Evolutionary conservation across 1,140 invertebrate genomes (phyloP).

Genomic region (Euschistus heros): DNA sequence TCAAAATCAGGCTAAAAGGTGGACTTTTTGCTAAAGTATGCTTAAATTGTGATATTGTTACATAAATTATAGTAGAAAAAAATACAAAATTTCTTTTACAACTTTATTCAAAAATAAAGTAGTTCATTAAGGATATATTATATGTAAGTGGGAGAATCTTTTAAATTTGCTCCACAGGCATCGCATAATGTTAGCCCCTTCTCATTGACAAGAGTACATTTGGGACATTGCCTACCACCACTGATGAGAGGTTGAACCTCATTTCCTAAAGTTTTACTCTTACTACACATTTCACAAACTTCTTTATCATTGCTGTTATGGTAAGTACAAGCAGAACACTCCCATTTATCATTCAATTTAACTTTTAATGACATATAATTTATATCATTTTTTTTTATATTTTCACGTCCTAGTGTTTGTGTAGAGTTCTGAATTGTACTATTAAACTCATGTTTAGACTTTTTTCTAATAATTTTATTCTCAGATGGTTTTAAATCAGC

Average conservation of each 20-base stretch:
- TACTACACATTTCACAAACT: constrained; percentile 70
- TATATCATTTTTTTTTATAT: neutral
- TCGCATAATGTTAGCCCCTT: constrained; percentile 52
- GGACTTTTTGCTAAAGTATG: too few species aligned
- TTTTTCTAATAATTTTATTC: neutral
- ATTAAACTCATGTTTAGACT: neutral
- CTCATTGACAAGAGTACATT: constrained; percentile 70
- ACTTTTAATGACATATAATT: constrained; percentile 14
- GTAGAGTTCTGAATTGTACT: neutral
- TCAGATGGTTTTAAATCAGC: constrained; percentile 12
- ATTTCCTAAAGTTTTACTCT: constrained; percentile 46
- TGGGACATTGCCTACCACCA: constrained; percentile 61
- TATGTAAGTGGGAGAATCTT: constrained; percentile 69
- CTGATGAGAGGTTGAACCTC: constrained; percentile 54
- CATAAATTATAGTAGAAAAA: too few species aligned
- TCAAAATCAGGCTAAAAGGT: too few species aligned
- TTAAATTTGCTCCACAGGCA: constrained; percentile 54
- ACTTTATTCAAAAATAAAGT: too few species aligned
- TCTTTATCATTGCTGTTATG: constrained; percentile 44
- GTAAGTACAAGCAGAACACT: constrained; percentile 60
- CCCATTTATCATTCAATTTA: constrained; percentile 42
- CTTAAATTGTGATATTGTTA: too few species aligned
- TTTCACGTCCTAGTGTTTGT: constrained; percentile 11
- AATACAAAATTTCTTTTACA: too few species aligned
- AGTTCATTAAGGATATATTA: constrained; percentile 26